These are phyloP conservation scores for Vulpes lagopus DNA, from an alignment of 2,113 vertebrate species.

Conservation along the genomic window DNA sequence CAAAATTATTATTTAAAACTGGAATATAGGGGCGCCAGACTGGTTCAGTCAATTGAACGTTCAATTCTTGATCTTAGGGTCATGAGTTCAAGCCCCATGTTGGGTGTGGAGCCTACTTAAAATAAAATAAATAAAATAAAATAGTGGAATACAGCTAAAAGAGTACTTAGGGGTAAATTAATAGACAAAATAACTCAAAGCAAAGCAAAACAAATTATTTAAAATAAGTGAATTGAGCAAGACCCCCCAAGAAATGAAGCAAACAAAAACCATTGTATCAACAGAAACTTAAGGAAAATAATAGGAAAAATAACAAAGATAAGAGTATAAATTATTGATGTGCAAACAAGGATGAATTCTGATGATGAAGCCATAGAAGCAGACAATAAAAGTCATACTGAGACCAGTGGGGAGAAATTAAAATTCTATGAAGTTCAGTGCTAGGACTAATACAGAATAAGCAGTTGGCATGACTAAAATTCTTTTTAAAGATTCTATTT, in stretches of 20 bases:
- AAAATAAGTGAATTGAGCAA: constrained; percentile 32
- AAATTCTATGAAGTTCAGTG: constrained; percentile 30
- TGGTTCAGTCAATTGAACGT: background rate
- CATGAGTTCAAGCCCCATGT: background rate
- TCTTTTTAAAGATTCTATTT: background rate
- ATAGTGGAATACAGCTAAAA: constrained; percentile 19
- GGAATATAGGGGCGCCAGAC: background rate
- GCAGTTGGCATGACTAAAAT: background rate
- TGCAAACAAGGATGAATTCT: background rate
- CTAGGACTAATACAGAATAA: background rate
- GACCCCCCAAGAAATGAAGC: background rate
- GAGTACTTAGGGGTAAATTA: constrained; percentile 6
- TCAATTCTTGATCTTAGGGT: background rate
- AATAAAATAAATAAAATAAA: background rate
- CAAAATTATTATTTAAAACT: constrained; percentile 26
- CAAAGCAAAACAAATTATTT: background rate
- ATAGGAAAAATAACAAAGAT: background rate
- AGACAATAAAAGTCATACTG: background rate
- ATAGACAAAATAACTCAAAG: background rate
- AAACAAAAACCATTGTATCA: background rate
- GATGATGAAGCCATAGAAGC: background rate
- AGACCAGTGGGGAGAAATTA: background rate
- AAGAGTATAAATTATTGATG: background rate
- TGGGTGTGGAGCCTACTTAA: background rate
- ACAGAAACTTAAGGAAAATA: constrained; percentile 44